These are phyloP conservation scores for Falco rusticolus DNA, from an alignment of 2,797 vertebrate species.

Conservation along the genomic window DNA sequence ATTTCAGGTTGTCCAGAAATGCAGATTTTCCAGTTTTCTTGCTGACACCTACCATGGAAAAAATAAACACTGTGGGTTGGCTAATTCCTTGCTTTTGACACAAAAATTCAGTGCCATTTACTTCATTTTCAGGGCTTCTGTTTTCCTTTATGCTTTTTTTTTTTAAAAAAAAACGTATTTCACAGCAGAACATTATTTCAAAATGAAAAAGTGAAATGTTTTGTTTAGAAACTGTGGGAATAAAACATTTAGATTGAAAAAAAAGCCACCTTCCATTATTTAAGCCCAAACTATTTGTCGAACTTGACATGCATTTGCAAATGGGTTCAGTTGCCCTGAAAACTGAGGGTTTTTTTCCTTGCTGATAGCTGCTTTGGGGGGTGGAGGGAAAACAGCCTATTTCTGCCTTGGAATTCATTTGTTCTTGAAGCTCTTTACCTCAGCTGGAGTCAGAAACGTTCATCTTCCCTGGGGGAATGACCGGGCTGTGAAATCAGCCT, in stretches of 20 bases:
- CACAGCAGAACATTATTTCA: background rate
- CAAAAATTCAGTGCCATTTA: background rate
- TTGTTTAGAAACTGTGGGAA: constrained; percentile 27
- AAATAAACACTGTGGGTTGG: background rate
- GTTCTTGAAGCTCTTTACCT: constrained; percentile 21
- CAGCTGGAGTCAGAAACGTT: constrained; percentile 20
- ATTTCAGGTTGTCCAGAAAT: constrained; percentile 50
- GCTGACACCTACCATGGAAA: constrained; percentile 4
- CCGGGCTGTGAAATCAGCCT: background rate
- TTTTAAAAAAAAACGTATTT: background rate
- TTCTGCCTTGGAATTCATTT: constrained; percentile 41
- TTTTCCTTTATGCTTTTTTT: background rate
- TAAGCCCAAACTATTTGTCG: constrained; percentile 5
- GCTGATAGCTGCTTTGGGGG: background rate
- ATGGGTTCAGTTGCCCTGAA: constrained; percentile 45
- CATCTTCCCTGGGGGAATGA: background rate
- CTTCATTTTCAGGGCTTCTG: background rate
- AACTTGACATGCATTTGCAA: constrained; percentile 35
- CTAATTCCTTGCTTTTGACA: constrained; percentile 22
- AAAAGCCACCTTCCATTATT: constrained; percentile 18
- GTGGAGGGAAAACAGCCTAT: background rate
- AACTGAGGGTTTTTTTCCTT: background rate
- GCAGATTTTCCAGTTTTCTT: constrained; percentile 50
- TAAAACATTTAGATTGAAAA: constrained; percentile 49
- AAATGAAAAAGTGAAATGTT: constrained; percentile 43